Percentiles rank a stretch among this genome's conserved stretches.
Evolutionary conservation across 1,140 invertebrate species (phyloP).

Genomic region (Nasonia giraulti): DNA sequence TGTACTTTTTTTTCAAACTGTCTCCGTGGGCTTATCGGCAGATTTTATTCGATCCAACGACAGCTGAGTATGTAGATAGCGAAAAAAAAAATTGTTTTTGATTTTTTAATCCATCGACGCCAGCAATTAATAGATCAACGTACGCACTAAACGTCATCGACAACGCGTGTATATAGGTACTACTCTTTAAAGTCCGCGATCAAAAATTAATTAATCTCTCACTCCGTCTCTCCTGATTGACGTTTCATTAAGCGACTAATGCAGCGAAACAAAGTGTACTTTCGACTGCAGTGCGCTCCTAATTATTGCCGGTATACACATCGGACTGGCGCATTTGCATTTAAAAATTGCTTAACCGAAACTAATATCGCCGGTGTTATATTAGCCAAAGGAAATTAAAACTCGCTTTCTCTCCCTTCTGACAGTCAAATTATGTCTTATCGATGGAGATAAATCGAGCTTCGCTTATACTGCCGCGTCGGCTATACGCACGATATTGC

Average conservation of each 20-base stretch:
- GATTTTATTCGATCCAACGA: not conserved
- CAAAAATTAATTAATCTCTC: slow-evolving; percentile 1
- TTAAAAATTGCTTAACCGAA: not conserved
- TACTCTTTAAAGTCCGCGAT: not conserved
- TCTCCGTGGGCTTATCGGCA: not conserved
- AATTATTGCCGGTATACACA: not conserved
- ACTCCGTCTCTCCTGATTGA: not conserved
- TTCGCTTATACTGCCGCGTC: not conserved
- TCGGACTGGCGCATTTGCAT: not conserved
- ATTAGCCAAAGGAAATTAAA: not conserved
- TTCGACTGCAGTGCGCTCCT: not conserved
- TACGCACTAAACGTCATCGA: not conserved
- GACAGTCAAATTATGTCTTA: not conserved
- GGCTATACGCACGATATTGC: not conserved
- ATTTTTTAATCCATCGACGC: not conserved
- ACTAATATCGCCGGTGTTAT: not conserved
- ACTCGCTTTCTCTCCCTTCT: not conserved
- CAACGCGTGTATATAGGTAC: not conserved
- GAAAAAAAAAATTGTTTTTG: not conserved
- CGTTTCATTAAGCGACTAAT: not conserved
- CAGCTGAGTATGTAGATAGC: not conserved
- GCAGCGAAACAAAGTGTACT: not conserved
- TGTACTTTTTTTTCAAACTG: not conserved
- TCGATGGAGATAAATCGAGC: not conserved
- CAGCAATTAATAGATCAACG: not conserved